Base-by-base conservation (phyloP, 1,140 invertebrate species). In the Drosophila simulans region DNA sequence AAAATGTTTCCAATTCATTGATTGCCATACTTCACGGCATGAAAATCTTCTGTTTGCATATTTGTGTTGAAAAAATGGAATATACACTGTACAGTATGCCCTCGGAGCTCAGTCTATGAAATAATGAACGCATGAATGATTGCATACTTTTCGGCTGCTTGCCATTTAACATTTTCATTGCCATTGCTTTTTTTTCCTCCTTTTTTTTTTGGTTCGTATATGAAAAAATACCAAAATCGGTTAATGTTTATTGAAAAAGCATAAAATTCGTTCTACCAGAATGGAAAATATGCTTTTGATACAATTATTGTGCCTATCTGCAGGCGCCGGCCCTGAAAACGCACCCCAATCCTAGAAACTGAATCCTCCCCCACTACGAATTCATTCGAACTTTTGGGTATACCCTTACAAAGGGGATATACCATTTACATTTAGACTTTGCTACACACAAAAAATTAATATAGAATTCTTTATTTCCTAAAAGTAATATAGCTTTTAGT, bases 261-360 rank as follows among this genome's bases (percentile, higher is more conserved):
- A 92, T 92, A 92, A 92, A 92, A 92, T 91, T 92, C 91, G 91
- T 91, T 92, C 91, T 91, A 92, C 90, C 89, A 92, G 91, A 92
- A 92, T 92, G 88, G 77, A 92, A 92, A 92, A 92, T 92, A 92
- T 92, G 91, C 91, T 92, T 90, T 92, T 91, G 91, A 92, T 92
- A 92, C 90, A 91, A 91, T 91, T 88, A 91, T 88, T 89, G 83
- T 89, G 77, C 86, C 84, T 89, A 89, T 90, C 86, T 89, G 68
- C 84, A 84, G 84, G 85, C 85, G 60, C 68, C 73, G 74, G 73
- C 31, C 51, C 72, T 51, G 46, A 48, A 43, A 69, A 77, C 73
- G 66, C 80, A 73, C 77, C 80, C 85, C 72, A 35, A 79, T 54
- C 80, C 76, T 20, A 51, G 49, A 31, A 35, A 54, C 66, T 56